Evolutionary conservation across 2,113 vertebrate species (phyloP).

Genomic region (Gobius niger): DNA sequence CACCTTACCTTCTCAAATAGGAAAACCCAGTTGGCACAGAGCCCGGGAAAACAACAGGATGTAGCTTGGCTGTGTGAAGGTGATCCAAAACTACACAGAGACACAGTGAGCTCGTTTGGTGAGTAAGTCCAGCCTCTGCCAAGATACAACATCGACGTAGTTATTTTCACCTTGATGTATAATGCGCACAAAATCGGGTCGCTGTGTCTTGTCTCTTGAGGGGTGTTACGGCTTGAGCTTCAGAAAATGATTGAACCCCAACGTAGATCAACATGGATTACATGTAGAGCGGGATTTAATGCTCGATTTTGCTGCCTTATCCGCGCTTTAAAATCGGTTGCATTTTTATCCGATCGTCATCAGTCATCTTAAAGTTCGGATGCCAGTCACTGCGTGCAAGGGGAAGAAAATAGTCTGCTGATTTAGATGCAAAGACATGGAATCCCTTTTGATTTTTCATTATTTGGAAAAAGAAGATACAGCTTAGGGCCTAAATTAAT

Average conservation of each 20-base stretch:
- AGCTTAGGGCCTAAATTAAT: background rate
- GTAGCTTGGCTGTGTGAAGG: constrained; percentile 41
- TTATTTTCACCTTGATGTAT: constrained; percentile 40
- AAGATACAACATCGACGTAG: constrained; percentile 32
- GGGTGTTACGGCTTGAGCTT: constrained; percentile 17
- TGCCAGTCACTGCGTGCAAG: constrained; percentile 27
- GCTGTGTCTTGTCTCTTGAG: constrained; percentile 22
- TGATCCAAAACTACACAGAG: constrained; percentile 41
- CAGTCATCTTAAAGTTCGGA: constrained; percentile 47
- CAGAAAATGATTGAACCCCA: constrained; percentile 34
- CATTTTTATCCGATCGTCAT: constrained; percentile 38
- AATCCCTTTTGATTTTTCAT: background rate
- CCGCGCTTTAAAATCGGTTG: constrained; percentile 36
- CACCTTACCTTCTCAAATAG: constrained; percentile 44
- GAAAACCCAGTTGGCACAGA: constrained; percentile 59
- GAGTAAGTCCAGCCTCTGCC: constrained; percentile 15
- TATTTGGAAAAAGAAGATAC: background rate
- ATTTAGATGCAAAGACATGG: constrained; percentile 40
- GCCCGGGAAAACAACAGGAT: constrained; percentile 46
- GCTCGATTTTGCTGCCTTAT: constrained; percentile 38
- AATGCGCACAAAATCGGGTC: constrained; percentile 19
- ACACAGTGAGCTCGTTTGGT: constrained; percentile 15
- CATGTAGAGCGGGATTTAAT: constrained; percentile 42
- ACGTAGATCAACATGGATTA: background rate
- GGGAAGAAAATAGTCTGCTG: constrained; percentile 26